These are phyloP conservation scores for Pinna nobilis DNA, from an alignment of 1,140 invertebrate genomes.

Conservation along the genomic window DNA sequence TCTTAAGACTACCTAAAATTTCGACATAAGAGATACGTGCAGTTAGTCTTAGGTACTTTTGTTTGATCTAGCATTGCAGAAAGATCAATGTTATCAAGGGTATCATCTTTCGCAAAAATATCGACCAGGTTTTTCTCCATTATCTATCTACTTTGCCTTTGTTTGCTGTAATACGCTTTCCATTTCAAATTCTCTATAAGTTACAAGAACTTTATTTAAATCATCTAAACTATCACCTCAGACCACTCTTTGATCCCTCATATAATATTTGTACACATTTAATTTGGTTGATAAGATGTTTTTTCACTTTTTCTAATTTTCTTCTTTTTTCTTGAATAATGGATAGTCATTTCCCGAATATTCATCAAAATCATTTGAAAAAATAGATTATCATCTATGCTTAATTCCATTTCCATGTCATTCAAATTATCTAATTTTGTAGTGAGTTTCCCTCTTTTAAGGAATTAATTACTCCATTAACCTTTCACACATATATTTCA, in stretches of 20 bases:
- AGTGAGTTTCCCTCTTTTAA: constrained; percentile 18
- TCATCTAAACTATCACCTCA: too few relatives aligned
- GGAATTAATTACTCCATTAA: constrained; percentile 21
- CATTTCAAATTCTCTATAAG: too few relatives aligned
- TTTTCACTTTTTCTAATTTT: neutral
- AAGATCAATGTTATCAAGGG: constrained; percentile 19
- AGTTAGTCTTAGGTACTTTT: neutral
- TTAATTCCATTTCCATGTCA: neutral
- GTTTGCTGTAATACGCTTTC: too few relatives aligned
- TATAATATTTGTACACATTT: too few relatives aligned
- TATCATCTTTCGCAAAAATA: constrained; percentile 33
- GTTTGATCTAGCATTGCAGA: neutral
- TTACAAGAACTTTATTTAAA: too few relatives aligned
- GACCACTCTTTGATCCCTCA: too few relatives aligned
- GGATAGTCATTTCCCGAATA: constrained; percentile 25
- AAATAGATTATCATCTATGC: constrained; percentile 15
- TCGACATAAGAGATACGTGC: too few relatives aligned
- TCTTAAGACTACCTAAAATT: constrained; percentile 10
- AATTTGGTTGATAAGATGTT: neutral
- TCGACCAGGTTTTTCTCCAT: constrained; percentile 42
- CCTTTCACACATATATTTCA: constrained; percentile 9
- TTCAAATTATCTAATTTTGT: neutral
- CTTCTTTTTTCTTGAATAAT: constrained; percentile 9
- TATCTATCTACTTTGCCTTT: constrained; percentile 31
- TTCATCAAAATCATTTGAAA: constrained; percentile 20